phyloP scores from a whole-genome alignment of 2,113 vertebrate genomes.

The Tinamus guttatus region DNA sequence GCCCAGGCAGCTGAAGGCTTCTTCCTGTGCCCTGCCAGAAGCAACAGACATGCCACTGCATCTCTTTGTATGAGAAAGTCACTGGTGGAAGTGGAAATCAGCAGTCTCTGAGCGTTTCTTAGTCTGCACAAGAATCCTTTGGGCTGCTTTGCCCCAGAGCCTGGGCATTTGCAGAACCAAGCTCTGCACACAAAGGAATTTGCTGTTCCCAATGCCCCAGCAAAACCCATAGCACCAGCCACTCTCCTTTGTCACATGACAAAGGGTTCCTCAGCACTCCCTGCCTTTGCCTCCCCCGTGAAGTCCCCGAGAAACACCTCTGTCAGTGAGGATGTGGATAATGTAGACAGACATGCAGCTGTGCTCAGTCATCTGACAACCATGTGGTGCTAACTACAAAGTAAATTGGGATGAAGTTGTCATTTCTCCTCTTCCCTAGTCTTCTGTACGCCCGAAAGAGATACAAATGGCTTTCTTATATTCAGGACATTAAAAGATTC shows the following conservation, averaged over 20 bases:
- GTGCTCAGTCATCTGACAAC: slow-evolving; percentile 11
- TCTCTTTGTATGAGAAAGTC: not conserved
- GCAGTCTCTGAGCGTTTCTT: not conserved
- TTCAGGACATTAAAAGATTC: not conserved
- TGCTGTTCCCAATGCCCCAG: not conserved
- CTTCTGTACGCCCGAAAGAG: not conserved
- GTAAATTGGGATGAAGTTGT: not conserved
- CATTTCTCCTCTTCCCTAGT: not conserved
- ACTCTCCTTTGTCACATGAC: rapidly evolving
- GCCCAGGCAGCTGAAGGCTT: not conserved
- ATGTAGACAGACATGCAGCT: not conserved
- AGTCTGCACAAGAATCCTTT: not conserved
- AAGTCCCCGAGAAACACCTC: not conserved
- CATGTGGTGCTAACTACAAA: not conserved
- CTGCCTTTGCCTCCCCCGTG: not conserved
- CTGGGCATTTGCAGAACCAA: not conserved
- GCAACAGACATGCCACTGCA: not conserved
- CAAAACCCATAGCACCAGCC: not conserved
- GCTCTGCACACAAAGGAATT: not conserved
- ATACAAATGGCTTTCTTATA: not conserved
- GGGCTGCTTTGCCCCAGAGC: not conserved
- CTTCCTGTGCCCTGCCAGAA: slow-evolving; percentile 12
- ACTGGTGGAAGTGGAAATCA: not conserved
- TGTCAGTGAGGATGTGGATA: not conserved
- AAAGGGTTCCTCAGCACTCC: not conserved